Conservation (phyloP, 1,140 invertebrate species). For the Oedothorax gibbosus region DNA sequence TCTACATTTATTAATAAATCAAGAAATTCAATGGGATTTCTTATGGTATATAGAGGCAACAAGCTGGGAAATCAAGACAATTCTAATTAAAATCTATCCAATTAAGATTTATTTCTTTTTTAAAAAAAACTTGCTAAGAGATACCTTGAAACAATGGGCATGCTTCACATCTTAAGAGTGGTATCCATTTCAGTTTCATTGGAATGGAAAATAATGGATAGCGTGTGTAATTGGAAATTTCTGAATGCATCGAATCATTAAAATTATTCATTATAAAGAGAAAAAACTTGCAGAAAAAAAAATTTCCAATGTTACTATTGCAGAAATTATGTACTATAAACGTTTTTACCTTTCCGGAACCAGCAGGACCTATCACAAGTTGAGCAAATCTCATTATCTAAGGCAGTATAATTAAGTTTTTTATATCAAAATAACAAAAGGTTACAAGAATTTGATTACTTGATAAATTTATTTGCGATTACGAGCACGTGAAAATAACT, state of each 20-base stretch:
- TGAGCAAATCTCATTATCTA: conserved; percentile 89
- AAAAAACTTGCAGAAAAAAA: background rate
- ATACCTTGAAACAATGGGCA: no score
- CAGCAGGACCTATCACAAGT: conserved; percentile 93
- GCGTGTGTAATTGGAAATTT: background rate
- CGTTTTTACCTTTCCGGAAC: conserved; percentile 86
- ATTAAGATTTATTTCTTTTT: no score
- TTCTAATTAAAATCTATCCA: no score
- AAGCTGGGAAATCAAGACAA: no score
- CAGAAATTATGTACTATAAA: background rate
- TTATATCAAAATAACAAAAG: no score
- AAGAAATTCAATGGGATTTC: background rate
- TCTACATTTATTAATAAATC: background rate
- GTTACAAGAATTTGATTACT: no score
- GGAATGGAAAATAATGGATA: background rate
- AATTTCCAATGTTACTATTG: background rate
- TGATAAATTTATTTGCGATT: no score
- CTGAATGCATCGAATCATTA: background rate
- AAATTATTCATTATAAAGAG: background rate
- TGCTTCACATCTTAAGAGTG: background rate
- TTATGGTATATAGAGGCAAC: no score
- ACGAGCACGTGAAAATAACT: no score
- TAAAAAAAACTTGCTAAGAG: no score
- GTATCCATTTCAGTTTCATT: background rate
- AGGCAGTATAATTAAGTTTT: background rate